A percentile compares a stretch with the other conserved stretches of the same genome.
Conservation (phyloP, 2,888 invertebrate genomes). For the Empis livida region DNA sequence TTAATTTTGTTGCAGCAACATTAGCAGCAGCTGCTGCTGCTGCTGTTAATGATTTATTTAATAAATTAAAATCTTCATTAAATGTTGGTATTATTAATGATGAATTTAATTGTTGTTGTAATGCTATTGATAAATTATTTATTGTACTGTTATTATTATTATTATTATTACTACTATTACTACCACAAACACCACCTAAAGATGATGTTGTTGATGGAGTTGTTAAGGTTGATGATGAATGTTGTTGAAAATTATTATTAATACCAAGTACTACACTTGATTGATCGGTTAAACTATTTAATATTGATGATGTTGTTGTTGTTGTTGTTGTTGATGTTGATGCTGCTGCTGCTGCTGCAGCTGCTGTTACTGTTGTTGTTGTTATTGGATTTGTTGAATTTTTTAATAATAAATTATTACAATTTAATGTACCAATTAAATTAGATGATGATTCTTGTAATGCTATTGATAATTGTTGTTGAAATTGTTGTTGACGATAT, state of each 20-base stretch:
- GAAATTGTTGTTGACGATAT: conserved; percentile 16
- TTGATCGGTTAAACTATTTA: background rate
- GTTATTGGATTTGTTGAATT: background rate
- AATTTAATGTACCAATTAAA: conserved; percentile 11
- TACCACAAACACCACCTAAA: background rate
- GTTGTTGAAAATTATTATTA: background rate
- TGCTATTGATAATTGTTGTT: conserved; percentile 26
- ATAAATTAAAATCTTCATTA: background rate
- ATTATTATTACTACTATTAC: too few species aligned
- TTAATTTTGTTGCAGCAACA: background rate
- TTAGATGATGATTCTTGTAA: conserved; percentile 15
- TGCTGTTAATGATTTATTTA: background rate
- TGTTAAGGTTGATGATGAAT: conserved; percentile 15
- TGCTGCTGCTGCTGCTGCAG: too few species aligned
- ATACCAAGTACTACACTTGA: background rate
- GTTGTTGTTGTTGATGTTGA: too few species aligned
- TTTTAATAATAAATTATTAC: background rate
- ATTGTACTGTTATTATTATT: background rate
- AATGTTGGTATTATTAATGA: background rate
- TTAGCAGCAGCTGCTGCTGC: background rate
- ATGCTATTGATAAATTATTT: background rate
- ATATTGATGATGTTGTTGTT: background rate
- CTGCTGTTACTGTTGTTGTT: background rate
- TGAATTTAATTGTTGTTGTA: conserved; percentile 1
- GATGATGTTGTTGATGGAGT: conserved; percentile 3